These are phyloP conservation scores for Drosophila quinaria DNA, from an alignment of 2,888 invertebrate genomes.

Conservation along the genomic window DNA sequence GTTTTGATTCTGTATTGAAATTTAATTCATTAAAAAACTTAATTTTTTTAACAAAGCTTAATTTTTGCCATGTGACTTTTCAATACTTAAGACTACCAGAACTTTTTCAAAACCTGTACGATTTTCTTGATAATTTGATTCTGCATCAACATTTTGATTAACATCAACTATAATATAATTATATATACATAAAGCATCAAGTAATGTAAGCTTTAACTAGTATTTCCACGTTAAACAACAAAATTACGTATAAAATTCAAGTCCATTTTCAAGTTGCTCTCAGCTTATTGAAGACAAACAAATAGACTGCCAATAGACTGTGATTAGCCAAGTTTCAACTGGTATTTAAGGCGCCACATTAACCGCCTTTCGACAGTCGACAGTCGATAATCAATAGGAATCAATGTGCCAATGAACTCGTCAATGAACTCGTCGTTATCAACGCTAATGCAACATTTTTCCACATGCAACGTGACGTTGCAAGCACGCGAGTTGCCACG, in stretches of 20 bases:
- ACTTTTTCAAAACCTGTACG: too few species aligned
- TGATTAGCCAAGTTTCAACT: constrained; percentile 24
- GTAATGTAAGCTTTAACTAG: too few species aligned
- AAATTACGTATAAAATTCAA: not conserved
- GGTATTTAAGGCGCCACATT: constrained; percentile 12
- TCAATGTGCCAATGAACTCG: constrained; percentile 79
- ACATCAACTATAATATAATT: too few species aligned
- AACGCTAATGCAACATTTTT: constrained; percentile 55
- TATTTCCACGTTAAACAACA: too few species aligned
- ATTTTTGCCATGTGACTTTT: too few species aligned
- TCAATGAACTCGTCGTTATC: constrained; percentile 78
- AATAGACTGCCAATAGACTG: not conserved
- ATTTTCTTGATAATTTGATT: too few species aligned
- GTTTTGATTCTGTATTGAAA: too few species aligned
- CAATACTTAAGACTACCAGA: too few species aligned
- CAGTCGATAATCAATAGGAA: constrained; percentile 59
- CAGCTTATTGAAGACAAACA: not conserved
- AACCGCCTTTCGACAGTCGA: constrained; percentile 32
- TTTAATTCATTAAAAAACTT: too few species aligned
- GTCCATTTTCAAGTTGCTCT: not conserved
- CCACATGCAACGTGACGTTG: constrained; percentile 44
- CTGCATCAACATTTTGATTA: too few species aligned
- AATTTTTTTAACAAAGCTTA: too few species aligned
- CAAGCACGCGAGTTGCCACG: constrained; percentile 45
- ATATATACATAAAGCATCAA: too few species aligned